These are phyloP conservation scores for Perithous albicinctus DNA, from an alignment of 2,888 invertebrate genomes.

Conservation along the genomic window DNA sequence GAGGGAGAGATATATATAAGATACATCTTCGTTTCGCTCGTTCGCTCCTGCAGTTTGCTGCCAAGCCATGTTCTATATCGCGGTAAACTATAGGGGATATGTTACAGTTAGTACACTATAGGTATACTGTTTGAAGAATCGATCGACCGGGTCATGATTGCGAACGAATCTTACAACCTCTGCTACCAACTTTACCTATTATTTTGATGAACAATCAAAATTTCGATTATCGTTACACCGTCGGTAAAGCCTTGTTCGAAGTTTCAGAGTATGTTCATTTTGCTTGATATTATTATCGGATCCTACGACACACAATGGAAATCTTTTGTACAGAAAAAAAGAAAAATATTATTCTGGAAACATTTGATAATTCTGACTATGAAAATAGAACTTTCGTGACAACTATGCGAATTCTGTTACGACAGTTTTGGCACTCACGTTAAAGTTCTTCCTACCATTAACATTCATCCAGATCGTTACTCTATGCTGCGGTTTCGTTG, in stretches of 20 bases:
- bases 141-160: background rate
- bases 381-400: background rate
- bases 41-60: background rate
- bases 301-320: background rate
- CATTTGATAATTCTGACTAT: background rate
- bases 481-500: slow-evolving; percentile 16
- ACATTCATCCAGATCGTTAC: background rate
- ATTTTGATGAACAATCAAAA: slow-evolving; percentile 27
- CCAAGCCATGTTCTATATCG: slow-evolving; percentile 7
- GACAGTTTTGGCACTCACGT: slow-evolving; percentile 22
- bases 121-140: background rate
- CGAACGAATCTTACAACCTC: background rate
- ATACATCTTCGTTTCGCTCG: slow-evolving; percentile 1
- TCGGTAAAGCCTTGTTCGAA: background rate
- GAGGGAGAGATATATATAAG: background rate
- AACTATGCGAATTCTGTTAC: slow-evolving; percentile 40
- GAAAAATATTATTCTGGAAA: background rate
- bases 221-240: background rate
- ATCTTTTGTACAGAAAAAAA: background rate
- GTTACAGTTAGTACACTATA: background rate
- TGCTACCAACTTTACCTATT: slow-evolving; percentile 14
- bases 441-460: slow-evolving; percentile 20
- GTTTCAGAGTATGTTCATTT: background rate
- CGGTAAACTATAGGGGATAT: slow-evolving; percentile 3
- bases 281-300: background rate